Evolutionary conservation across 37 sponge, comb jelly and placozoan species (phyloP).

Genomic region (Amphimedon queenslandica): DNA sequence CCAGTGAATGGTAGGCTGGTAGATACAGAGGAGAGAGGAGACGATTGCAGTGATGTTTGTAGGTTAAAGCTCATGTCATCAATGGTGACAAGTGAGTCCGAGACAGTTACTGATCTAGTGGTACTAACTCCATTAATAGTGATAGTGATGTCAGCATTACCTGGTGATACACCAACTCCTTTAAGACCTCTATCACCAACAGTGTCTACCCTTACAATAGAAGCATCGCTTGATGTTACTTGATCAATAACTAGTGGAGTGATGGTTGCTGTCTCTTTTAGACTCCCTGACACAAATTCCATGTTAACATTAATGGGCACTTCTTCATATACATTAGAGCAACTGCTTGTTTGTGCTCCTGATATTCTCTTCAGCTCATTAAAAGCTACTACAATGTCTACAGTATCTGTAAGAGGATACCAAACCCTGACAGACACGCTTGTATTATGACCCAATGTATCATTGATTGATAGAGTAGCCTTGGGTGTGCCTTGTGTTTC

Average conservation of each 20-base stretch:
- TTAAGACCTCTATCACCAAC: background rate
- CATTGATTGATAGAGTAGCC: constrained; percentile 8
- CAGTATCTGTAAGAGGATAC: constrained; percentile 32
- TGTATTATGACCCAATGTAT: background rate
- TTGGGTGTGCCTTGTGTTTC: constrained; percentile 32
- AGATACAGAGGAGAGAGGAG: background rate
- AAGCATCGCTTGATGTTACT: constrained; percentile 7
- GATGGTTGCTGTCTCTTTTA: constrained; percentile 25
- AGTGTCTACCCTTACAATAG: constrained; percentile 7
- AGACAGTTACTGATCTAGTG: constrained; percentile 21
- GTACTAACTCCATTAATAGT: background rate
- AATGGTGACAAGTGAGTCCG: constrained; percentile 5
- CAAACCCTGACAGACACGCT: constrained; percentile 41
- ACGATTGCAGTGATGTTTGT: constrained; percentile 18
- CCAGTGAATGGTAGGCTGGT: constrained; percentile 18
- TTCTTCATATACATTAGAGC: constrained; percentile 28
- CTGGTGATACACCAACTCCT: constrained; percentile 20
- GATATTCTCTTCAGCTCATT: constrained; percentile 10
- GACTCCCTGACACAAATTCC: constrained; percentile 27
- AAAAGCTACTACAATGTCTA: constrained; percentile 10
- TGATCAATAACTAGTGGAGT: constrained; percentile 20
- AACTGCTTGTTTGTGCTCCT: background rate
- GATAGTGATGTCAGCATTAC: constrained; percentile 14
- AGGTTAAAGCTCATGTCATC: constrained; percentile 42
- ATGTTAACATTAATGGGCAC: constrained; percentile 27